Percentiles rank a stretch among this genome's conserved stretches.
phyloP scores from a whole-genome alignment of 92 coral and sea anemone genomes.

The Epizoanthus fatuus region DNA sequence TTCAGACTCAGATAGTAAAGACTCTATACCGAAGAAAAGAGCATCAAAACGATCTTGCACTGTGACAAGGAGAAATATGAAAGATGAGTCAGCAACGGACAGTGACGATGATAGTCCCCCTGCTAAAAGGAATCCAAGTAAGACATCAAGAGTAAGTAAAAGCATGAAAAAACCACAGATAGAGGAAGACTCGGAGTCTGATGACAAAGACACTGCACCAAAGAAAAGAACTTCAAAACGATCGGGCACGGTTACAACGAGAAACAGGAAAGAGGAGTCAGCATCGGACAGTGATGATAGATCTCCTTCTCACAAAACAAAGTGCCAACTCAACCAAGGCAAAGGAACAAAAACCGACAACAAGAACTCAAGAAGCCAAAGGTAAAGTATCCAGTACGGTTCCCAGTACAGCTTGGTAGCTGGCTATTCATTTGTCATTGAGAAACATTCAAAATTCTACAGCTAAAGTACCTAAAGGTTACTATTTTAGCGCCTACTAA shows the following conservation, averaged over 20 bases:
- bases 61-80: slow-evolving; percentile 16
- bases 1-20: slow-evolving; percentile 27
- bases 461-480: too few relatives aligned
- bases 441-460: too few relatives aligned
- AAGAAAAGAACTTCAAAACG: background rate
- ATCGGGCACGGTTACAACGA: background rate
- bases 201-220: background rate
- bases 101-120: background rate
- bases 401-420: too few relatives aligned
- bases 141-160: background rate
- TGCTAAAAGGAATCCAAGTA: background rate
- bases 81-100: slow-evolving; percentile 36
- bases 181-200: background rate
- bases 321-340: background rate
- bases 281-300: background rate
- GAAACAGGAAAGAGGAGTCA: background rate
- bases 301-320: background rate
- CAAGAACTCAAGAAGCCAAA: background rate
- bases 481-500: too few relatives aligned
- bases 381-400: background rate
- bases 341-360: background rate
- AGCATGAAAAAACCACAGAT: background rate
- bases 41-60: background rate
- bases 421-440: too few relatives aligned
- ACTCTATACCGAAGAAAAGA: background rate